These are phyloP conservation scores for Oligia fasciuncula DNA, from an alignment of 2,888 invertebrate species.

Conservation along the genomic window DNA sequence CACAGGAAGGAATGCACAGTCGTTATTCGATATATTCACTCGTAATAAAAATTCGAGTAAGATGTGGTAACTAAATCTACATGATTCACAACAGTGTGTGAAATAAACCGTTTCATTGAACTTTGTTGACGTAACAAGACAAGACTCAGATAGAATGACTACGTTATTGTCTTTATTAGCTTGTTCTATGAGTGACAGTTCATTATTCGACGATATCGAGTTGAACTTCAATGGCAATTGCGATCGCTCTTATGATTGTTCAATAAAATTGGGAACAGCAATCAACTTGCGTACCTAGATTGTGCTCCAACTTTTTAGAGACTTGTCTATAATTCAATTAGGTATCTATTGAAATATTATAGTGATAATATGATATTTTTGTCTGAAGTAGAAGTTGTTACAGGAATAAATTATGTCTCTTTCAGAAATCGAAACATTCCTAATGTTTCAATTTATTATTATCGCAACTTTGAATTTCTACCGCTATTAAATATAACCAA, in stretches of 20 bases:
- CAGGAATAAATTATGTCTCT: constrained; percentile 23
- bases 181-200: constrained; percentile 58
- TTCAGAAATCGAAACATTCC: constrained; percentile 20
- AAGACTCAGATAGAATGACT: constrained; percentile 45
- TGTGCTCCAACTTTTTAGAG: constrained; percentile 10
- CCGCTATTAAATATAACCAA: constrained; percentile 37
- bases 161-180: constrained; percentile 60
- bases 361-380: not conserved
- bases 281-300: constrained; percentile 31
- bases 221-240: constrained; percentile 54
- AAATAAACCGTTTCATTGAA: constrained; percentile 50
- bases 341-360: not conserved
- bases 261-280: constrained; percentile 49
- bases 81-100: constrained; percentile 28
- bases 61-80: constrained; percentile 27
- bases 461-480: constrained; percentile 35
- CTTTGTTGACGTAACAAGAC: constrained; percentile 44
- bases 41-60: constrained; percentile 37
- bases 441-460: constrained; percentile 49
- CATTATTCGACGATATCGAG: constrained; percentile 53
- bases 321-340: constrained; percentile 11
- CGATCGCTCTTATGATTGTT: constrained; percentile 54
- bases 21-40: constrained; percentile 45
- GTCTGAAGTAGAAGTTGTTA: constrained; percentile 21
- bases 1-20: constrained; percentile 23